These are phyloP conservation scores for Drosophila neocordata DNA, from an alignment of 1,140 invertebrate species.

Conservation along the genomic window DNA sequence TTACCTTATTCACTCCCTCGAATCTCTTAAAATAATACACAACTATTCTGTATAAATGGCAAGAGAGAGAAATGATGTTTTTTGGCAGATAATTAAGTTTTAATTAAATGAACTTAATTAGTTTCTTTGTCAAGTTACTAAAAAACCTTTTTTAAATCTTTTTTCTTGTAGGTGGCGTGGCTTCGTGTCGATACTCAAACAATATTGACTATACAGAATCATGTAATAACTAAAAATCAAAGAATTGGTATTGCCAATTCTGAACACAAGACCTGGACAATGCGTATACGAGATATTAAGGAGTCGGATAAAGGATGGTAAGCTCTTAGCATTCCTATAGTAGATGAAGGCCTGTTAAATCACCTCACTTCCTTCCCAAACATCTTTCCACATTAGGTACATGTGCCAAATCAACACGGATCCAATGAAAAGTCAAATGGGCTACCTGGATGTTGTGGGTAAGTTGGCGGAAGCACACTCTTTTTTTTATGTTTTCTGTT, in stretches of 20 bases:
- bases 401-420: constrained; percentile 94
- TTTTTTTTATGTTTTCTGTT: not conserved
- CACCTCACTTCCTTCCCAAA: not conserved
- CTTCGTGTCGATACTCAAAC: constrained; percentile 95
- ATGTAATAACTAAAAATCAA: constrained; percentile 94
- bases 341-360: not conserved
- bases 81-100: no score
- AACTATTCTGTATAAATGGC: no score
- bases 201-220: constrained; percentile 93
- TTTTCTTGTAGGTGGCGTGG: constrained; percentile 90
- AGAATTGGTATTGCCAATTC: constrained; percentile 93
- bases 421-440: constrained; percentile 93
- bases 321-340: not conserved
- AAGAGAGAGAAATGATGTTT: no score
- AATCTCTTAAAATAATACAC: no score
- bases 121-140: no score
- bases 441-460: constrained; percentile 94
- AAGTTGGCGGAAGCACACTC: constrained; percentile 81
- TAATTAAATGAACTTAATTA: no score
- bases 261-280: constrained; percentile 92
- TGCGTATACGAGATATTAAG: constrained; percentile 91
- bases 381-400: constrained; percentile 83
- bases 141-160: no score
- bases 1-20: no score
- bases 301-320: constrained; percentile 91